phyloP scores from a whole-genome alignment of 2,888 invertebrate species.

The Rhaphigaster nebulosa region DNA sequence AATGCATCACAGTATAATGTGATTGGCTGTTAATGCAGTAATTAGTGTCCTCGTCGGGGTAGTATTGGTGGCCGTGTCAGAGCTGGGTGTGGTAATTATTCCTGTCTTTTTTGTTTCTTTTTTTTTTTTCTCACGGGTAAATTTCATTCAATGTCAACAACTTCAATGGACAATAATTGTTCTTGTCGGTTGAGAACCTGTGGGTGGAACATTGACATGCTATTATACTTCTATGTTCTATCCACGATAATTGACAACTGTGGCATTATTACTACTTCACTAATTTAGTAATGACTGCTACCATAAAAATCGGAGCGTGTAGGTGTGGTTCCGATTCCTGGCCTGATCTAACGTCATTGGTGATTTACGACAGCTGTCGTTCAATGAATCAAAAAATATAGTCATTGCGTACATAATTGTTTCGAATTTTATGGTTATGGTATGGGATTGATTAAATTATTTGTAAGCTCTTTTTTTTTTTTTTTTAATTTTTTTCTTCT shows the following conservation, averaged over 20 bases:
- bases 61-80: not conserved
- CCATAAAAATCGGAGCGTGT: not conserved
- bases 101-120: too few species aligned
- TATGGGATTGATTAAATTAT: too few species aligned
- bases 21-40: constrained; percentile 10
- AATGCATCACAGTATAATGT: not conserved
- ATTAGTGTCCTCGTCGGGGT: not conserved
- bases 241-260: not conserved
- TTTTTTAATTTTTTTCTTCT: too few species aligned
- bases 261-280: not conserved
- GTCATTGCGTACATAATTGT: too few species aligned
- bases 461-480: too few species aligned
- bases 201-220: not conserved
- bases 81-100: not conserved
- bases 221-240: not conserved
- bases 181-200: not conserved
- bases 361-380: too few species aligned
- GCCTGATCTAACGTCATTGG: too few species aligned
- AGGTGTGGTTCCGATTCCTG: too few species aligned
- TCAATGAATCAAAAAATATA: too few species aligned
- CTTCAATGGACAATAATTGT: not conserved
- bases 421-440: too few species aligned
- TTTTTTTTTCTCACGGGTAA: not conserved
- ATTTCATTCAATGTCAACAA: not conserved
- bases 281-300: not conserved